These are phyloP conservation scores for Apaloderma vittatum DNA, from an alignment of 2,113 vertebrate genomes.

Conservation along the genomic window DNA sequence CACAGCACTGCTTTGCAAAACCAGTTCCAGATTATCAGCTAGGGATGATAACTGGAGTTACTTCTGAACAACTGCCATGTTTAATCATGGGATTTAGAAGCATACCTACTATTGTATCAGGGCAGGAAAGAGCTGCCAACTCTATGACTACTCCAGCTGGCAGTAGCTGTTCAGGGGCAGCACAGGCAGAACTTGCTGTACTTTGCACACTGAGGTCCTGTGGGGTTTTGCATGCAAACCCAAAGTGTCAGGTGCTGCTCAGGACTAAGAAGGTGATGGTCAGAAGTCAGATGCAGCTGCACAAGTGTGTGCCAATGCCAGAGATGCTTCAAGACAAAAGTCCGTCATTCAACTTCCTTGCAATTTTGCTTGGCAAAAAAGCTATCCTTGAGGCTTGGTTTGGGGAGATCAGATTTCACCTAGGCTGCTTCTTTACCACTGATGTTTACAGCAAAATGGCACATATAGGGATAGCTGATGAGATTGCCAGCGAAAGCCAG, in stretches of 20 bases:
- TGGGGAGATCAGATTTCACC: neutral
- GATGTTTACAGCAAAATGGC: neutral
- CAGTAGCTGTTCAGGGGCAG: neutral
- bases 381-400: neutral
- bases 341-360: neutral
- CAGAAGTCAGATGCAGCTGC: neutral
- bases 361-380: neutral
- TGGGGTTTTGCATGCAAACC: neutral
- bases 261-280: neutral
- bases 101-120: neutral
- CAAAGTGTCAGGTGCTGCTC: neutral
- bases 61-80: conserved; percentile 2
- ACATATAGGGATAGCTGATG: neutral
- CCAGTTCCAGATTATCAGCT: neutral
- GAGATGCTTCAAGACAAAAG: neutral
- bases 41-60: neutral
- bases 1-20: neutral
- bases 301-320: neutral
- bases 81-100: conserved; percentile 5
- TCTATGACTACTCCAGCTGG: neutral
- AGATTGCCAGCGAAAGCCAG: neutral
- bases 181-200: neutral
- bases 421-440: neutral
- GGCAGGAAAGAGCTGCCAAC: neutral
- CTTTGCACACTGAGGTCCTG: neutral